Evolutionary conservation across 2,888 invertebrate genomes (phyloP).

Genomic region (Laspeyria flexula): DNA sequence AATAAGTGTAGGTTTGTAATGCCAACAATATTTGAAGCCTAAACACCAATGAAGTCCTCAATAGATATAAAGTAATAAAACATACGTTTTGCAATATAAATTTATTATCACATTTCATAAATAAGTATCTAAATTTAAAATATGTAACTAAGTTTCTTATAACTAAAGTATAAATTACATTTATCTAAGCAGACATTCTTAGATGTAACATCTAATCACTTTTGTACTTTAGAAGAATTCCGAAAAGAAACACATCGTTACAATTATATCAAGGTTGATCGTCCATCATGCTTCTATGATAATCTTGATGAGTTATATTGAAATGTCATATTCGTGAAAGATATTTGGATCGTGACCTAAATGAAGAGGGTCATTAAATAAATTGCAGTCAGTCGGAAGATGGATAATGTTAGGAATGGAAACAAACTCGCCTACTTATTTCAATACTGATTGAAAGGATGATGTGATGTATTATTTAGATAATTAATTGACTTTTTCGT

Average conservation of each 20-base stretch:
- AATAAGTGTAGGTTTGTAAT: background rate
- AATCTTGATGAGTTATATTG: slow-evolving; percentile 48
- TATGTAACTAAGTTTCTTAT: slow-evolving; percentile 66
- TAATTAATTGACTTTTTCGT: slow-evolving; percentile 74
- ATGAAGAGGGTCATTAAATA: slow-evolving; percentile 50
- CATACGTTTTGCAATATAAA: slow-evolving; percentile 58
- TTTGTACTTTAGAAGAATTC: slow-evolving; percentile 58
- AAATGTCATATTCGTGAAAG: slow-evolving; percentile 73
- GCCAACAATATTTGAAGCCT: background rate
- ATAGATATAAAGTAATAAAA: background rate
- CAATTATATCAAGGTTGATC: slow-evolving; percentile 46
- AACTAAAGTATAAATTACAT: slow-evolving; percentile 77
- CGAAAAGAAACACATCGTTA: slow-evolving; percentile 39
- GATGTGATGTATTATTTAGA: slow-evolving; percentile 30
- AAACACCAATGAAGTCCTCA: background rate
- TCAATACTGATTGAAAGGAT: slow-evolving; percentile 75
- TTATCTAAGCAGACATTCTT: slow-evolving; percentile 67
- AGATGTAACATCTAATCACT: slow-evolving; percentile 45
- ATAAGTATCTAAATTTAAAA: slow-evolving; percentile 74
- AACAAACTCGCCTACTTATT: slow-evolving; percentile 59
- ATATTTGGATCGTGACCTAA: slow-evolving; percentile 58
- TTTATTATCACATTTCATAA: slow-evolving; percentile 86
- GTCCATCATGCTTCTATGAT: slow-evolving; percentile 40
- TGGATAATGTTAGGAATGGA: slow-evolving; percentile 35
- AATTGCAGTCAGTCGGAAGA: slow-evolving; percentile 53